phyloP scores from a whole-genome alignment of 2,888 invertebrate species.

The Netelia virgata region DNA sequence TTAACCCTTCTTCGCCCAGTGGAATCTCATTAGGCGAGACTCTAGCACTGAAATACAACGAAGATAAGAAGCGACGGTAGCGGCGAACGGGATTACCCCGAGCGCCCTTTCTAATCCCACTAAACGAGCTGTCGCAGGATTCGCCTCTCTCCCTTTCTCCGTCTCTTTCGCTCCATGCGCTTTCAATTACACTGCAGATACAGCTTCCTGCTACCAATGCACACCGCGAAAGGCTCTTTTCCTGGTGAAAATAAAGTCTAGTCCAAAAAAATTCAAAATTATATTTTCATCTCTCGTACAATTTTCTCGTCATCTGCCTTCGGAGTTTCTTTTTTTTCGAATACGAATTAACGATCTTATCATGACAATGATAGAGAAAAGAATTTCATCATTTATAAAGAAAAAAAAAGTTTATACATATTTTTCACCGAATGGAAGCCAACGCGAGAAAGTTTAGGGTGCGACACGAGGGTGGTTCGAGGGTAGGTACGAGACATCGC shows the following conservation, averaged over 20 bases:
- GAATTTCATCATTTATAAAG: background rate
- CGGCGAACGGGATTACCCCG: slow-evolving; percentile 66
- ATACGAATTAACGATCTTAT: background rate
- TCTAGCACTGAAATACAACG: slow-evolving; percentile 65
- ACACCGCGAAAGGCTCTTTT: slow-evolving; percentile 3
- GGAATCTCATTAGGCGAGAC: slow-evolving; percentile 70
- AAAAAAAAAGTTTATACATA: background rate
- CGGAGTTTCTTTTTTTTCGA: background rate
- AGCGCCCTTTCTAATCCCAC: slow-evolving; percentile 67
- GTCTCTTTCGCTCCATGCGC: slow-evolving; percentile 34
- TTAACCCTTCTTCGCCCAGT: slow-evolving; percentile 64
- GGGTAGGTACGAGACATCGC: background rate
- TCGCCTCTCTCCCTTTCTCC: slow-evolving; percentile 41
- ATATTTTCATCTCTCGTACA: background rate
- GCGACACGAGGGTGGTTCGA: background rate
- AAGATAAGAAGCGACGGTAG: slow-evolving; percentile 67
- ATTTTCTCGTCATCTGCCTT: background rate
- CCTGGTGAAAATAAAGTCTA: background rate
- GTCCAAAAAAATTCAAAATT: background rate
- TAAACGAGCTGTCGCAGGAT: slow-evolving; percentile 65
- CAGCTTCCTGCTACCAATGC: slow-evolving; percentile 11
- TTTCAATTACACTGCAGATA: slow-evolving; percentile 63
- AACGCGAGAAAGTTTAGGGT: background rate
- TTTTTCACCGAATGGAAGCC: background rate
- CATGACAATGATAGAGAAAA: background rate